Percentiles rank a stretch among this genome's conserved stretches.
Conservation (phyloP, 2,797 vertebrate species). For the Ibycter americanus region DNA sequence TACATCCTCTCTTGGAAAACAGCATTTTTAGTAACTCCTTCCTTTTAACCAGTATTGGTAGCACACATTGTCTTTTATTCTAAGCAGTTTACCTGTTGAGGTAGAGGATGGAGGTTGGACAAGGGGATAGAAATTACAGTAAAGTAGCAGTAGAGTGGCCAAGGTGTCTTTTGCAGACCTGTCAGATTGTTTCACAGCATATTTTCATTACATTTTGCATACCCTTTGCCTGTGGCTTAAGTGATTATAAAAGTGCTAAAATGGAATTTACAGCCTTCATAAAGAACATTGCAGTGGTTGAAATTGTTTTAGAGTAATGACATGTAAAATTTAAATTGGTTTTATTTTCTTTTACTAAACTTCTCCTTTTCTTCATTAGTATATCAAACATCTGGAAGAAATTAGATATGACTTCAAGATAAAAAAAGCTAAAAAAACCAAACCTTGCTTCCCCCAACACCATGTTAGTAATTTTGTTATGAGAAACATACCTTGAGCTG, state of each 20-base stretch:
- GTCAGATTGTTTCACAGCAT: not conserved
- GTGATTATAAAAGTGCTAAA: not conserved
- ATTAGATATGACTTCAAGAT: not conserved
- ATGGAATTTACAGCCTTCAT: not conserved
- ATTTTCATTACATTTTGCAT: not conserved
- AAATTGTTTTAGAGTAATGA: not conserved
- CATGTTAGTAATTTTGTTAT: not conserved
- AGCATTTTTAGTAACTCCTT: not conserved
- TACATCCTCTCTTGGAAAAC: not conserved
- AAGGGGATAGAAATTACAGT: not conserved
- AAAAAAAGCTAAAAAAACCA: not conserved
- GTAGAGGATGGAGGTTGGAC: not conserved
- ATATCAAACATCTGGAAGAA: not conserved
- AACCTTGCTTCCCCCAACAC: fast-evolving
- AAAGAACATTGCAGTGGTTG: not conserved
- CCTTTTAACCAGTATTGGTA: not conserved
- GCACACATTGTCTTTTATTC: not conserved
- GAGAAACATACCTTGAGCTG: not conserved
- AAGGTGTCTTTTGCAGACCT: not conserved
- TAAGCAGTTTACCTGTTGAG: not conserved
- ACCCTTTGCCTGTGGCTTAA: not conserved
- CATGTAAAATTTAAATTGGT: not conserved
- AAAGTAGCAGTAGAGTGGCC: not conserved
- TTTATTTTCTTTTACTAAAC: not conserved
- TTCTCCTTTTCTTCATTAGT: not conserved